A percentile compares a stretch with the other conserved stretches of the same genome.
Evolutionary conservation across 2,113 vertebrate genomes (phyloP).

Genomic region (Dermatemys mawii): DNA sequence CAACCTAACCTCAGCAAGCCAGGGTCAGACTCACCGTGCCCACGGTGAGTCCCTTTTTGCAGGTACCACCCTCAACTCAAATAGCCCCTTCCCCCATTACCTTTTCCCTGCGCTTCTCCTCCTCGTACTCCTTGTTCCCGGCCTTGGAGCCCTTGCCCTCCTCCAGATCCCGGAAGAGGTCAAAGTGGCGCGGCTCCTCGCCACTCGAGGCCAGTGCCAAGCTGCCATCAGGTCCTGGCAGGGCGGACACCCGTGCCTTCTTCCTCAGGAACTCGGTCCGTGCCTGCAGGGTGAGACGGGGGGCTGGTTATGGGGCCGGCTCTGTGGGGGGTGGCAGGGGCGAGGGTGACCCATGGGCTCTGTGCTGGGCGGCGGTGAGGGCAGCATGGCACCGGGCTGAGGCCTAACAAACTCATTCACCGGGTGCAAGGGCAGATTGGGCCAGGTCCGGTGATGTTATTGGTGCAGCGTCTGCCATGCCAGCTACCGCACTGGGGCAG

Average conservation of each 20-base stretch:
- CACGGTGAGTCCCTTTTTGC: not conserved
- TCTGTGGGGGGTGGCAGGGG: not conserved
- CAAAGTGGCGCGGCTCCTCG: conserved; percentile 71
- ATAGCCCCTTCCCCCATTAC: conserved; percentile 52
- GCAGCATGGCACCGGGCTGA: not conserved
- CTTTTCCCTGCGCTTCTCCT: conserved; percentile 88
- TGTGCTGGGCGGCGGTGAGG: too few relatives aligned
- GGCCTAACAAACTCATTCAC: not conserved
- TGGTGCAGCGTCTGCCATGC: not conserved
- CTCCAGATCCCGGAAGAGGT: conserved; percentile 84
- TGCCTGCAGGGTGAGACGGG: conserved; percentile 74
- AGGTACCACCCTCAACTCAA: too few relatives aligned
- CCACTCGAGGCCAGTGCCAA: not conserved
- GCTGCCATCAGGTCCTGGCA: conserved; percentile 29
- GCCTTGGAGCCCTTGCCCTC: conserved; percentile 77
- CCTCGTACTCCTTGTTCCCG: conserved; percentile 86
- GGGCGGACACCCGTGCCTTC: conserved; percentile 71
- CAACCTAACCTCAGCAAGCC: not conserved
- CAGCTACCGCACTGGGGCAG: not conserved
- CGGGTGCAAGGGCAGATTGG: not conserved
- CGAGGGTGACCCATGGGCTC: not conserved
- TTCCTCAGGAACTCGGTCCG: conserved; percentile 86
- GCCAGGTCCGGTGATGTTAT: not conserved
- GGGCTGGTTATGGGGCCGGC: not conserved
- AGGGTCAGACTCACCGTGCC: not conserved